Evolutionary conservation across 2,113 vertebrate genomes (phyloP), one percentile per base, ranked within the genome.

Genomic region (Myocastor coypus): DNA sequence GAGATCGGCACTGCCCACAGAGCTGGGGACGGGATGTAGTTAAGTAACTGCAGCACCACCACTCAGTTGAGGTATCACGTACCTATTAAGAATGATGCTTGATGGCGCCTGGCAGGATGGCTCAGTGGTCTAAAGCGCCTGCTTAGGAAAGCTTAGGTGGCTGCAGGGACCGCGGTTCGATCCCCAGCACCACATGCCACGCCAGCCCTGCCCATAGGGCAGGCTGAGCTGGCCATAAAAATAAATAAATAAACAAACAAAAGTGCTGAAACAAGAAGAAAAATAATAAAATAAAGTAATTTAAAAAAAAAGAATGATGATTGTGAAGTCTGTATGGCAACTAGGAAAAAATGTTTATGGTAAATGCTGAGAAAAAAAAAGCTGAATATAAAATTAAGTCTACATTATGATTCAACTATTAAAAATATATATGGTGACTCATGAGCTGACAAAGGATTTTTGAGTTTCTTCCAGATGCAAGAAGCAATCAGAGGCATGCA

Each of bases 371-470:
- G 55, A 77, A 55, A 95, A 94, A 61, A 95, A 94, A 93, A 94
- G 81, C 77, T 20, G 81, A 90, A 94, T 93, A 77, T 94, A 96
- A 95, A 96, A 93, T 96, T 73, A 88, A 83, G 93, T 84, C 96
- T 87, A 96, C 95, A 97, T 94, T 96, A 93, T 97, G 97, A 97
- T 94, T 96, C 97, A 96, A 85, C 97, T 96, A 97, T 98, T 97
- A 96, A 97, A 97, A 97, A 96, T 94, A 97, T 96, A 96, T 92
- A 94, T 71, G 88, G 97, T 98, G 96, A 98, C 95, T 97, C 97
- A 97, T 69, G 89, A 96, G 96, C 97, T 97, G 97, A 98, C 97
- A 96, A 97, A 96, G 97, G 78, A 71, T 92, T 97, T 97, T 96
- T 97, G 92, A 96, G 95, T 94, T 93, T 93, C 96, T 96, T 96